These are phyloP conservation scores for Melanotaenia pygmaea DNA, from an alignment of 2,797 vertebrate genomes.

Conservation along the genomic window DNA sequence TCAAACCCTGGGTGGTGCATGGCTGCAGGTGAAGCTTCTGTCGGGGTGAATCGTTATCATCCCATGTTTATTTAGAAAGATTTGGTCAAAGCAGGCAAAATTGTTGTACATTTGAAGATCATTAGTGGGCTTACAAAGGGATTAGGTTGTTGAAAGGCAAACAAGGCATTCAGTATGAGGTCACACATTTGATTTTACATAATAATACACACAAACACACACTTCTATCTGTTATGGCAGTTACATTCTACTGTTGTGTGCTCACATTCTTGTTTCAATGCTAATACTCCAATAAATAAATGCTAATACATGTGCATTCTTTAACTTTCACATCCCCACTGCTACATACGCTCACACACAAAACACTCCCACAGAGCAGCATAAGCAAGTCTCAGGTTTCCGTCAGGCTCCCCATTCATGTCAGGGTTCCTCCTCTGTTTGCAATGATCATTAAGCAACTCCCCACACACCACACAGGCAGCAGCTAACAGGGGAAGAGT, in stretches of 20 bases:
- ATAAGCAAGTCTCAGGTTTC: slow-evolving; percentile 19
- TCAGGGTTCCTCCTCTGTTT: slow-evolving; percentile 43
- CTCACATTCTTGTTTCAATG: slow-evolving; percentile 6
- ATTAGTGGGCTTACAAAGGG: slow-evolving; percentile 30
- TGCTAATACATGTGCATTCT: slow-evolving; percentile 28
- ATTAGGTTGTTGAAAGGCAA: slow-evolving; percentile 19
- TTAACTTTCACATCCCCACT: slow-evolving; percentile 11
- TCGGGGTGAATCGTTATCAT: slow-evolving; percentile 25
- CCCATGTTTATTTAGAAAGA: slow-evolving; percentile 23
- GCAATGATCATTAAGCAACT: slow-evolving; percentile 60
- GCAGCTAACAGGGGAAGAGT: slow-evolving; percentile 55
- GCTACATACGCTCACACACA: slow-evolving; percentile 1
- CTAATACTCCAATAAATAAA: slow-evolving; percentile 26
- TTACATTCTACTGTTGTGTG: neutral
- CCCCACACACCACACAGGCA: slow-evolving; percentile 37
- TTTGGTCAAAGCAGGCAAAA: slow-evolving; percentile 25
- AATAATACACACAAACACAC: neutral
- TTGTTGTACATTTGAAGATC: slow-evolving; percentile 27
- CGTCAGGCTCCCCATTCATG: slow-evolving; percentile 34
- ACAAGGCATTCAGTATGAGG: slow-evolving; percentile 9
- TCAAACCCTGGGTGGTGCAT: neutral
- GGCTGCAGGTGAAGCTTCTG: slow-evolving; percentile 11
- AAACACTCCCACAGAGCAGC: slow-evolving; percentile 13
- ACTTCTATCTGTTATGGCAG: neutral
- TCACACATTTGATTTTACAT: neutral